A percentile compares a stretch with the other conserved stretches of the same genome.
These are phyloP conservation scores for Cephus pygmeus DNA, from an alignment of 2,888 invertebrate genomes.

Conservation along the genomic window DNA sequence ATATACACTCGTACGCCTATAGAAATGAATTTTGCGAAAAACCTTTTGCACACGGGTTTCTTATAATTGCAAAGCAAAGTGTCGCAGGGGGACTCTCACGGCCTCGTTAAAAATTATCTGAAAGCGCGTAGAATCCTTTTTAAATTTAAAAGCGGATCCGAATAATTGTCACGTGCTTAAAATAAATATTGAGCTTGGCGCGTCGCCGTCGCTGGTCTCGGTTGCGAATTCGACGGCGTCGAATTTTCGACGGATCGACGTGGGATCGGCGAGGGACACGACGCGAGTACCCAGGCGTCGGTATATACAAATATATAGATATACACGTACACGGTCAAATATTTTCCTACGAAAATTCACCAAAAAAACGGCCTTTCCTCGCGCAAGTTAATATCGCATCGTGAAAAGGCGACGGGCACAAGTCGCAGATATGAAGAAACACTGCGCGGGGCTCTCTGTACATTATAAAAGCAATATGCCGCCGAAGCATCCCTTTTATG, in stretches of 20 bases:
- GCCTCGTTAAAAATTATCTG: background rate
- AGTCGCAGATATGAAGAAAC: conserved; percentile 4
- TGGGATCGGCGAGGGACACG: background rate
- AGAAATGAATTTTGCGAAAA: background rate
- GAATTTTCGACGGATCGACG: background rate
- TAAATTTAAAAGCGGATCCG: background rate
- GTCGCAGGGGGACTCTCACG: background rate
- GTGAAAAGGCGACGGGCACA: background rate
- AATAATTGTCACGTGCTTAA: background rate
- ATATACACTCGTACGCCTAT: background rate
- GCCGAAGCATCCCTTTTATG: conserved; percentile 10
- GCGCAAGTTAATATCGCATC: background rate
- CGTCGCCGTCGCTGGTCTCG: background rate
- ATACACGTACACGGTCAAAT: background rate
- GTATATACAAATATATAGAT: background rate
- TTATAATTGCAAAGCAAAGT: background rate
- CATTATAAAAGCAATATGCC: conserved; percentile 24
- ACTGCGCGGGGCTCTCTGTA: background rate
- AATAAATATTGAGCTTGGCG: background rate
- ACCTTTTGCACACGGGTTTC: background rate
- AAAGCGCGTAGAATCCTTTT: background rate
- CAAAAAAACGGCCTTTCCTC: background rate
- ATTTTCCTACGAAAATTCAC: background rate
- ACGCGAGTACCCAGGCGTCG: background rate
- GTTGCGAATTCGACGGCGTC: background rate